Conservation (phyloP, 2,888 invertebrate species). For the Teleogryllus oceanicus region DNA sequence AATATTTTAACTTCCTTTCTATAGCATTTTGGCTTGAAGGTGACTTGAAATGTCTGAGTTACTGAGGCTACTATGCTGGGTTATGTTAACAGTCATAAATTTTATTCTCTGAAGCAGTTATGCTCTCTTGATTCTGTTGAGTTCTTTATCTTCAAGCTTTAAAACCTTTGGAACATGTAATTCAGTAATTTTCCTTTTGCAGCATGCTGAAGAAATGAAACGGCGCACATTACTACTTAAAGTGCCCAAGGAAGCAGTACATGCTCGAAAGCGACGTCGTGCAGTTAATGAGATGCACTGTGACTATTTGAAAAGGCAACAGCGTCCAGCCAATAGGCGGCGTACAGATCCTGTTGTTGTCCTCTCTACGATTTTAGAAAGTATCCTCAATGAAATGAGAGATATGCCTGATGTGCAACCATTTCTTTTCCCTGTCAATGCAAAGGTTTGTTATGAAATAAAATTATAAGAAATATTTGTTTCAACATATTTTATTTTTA, state of each 20-base stretch:
- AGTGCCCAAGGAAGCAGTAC: constrained; percentile 71
- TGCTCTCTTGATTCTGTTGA: too few relatives aligned
- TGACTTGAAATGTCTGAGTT: too few relatives aligned
- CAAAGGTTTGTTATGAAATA: constrained; percentile 59
- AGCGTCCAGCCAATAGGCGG: constrained; percentile 80
- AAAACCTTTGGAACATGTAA: too few relatives aligned
- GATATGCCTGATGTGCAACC: constrained; percentile 88
- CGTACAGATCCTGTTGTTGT: constrained; percentile 96
- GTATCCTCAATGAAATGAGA: constrained; percentile 87
- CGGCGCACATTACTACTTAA: constrained; percentile 72
- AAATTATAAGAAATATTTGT: not conserved
- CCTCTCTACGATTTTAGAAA: constrained; percentile 84
- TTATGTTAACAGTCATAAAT: too few relatives aligned
- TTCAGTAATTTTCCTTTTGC: constrained; percentile 41
- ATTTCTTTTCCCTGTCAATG: constrained; percentile 91
- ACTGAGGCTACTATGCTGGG: too few relatives aligned
- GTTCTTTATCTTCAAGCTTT: too few relatives aligned
- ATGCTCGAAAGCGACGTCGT: constrained; percentile 59
- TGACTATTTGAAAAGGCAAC: constrained; percentile 83
- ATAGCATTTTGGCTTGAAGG: too few relatives aligned
- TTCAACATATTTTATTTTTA: not conserved
- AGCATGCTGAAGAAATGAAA: constrained; percentile 83
- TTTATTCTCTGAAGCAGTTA: too few relatives aligned
- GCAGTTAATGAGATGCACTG: constrained; percentile 70
- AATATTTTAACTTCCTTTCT: too few relatives aligned